These are phyloP conservation scores for Macrocentrus cingulum DNA, from an alignment of 1,140 invertebrate genomes.

Conservation along the genomic window DNA sequence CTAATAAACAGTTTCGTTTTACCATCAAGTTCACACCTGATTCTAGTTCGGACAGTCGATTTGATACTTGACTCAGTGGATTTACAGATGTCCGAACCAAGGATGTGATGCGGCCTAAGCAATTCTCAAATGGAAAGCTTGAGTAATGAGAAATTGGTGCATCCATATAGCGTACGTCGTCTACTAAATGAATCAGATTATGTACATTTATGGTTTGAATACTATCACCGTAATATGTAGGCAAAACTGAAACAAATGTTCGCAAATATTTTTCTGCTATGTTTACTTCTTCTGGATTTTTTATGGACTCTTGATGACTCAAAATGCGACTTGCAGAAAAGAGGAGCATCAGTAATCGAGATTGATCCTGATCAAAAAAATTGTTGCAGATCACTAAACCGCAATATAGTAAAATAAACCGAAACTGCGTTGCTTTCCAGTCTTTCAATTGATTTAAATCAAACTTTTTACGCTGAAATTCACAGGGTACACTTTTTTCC, in stretches of 20 bases:
- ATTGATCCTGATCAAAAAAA: no score
- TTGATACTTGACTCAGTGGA: constrained; percentile 2
- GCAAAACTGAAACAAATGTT: constrained; percentile 19
- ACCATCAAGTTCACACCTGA: no score
- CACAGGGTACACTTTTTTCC: constrained; percentile 3
- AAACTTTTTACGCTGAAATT: constrained; percentile 28
- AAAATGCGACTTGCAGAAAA: constrained; percentile 23
- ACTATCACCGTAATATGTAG: constrained; percentile 10
- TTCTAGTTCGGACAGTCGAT: constrained; percentile 4
- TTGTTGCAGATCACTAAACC: constrained; percentile 19
- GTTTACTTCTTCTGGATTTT: not conserved
- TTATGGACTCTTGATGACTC: constrained; percentile 1
- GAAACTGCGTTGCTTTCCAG: constrained; percentile 29
- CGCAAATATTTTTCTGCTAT: constrained; percentile 9
- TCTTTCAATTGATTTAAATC: constrained; percentile 15
- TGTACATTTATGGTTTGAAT: constrained; percentile 18
- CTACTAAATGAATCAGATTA: constrained; percentile 25
- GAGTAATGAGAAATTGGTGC: constrained; percentile 8
- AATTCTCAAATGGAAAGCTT: constrained; percentile 18
- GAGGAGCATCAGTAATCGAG: no score
- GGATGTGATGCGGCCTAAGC: constrained; percentile 17
- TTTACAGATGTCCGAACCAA: constrained; percentile 1
- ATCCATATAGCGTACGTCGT: constrained; percentile 19
- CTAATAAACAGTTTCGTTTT: no score
- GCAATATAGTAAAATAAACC: constrained; percentile 23